phyloP scores from a whole-genome alignment of 2,888 invertebrate species.

The Drepana falcataria region DNA sequence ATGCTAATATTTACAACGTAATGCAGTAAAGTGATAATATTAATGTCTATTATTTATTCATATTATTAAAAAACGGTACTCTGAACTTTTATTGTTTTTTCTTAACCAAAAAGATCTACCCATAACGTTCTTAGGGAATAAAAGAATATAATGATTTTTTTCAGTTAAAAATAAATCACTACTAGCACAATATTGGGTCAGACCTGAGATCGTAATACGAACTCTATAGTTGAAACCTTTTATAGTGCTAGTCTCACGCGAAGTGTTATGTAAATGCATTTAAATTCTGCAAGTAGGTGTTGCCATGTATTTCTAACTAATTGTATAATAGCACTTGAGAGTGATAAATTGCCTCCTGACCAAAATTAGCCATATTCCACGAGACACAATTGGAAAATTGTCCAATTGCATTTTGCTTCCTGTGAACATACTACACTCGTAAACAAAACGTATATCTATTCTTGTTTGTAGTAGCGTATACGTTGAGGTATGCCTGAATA shows the following conservation, averaged over 20 bases:
- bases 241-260: neutral
- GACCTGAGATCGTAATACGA: too few species aligned
- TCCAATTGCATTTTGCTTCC: slow-evolving; percentile 71
- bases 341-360: slow-evolving; percentile 49
- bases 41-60: slow-evolving; percentile 13
- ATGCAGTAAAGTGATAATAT: slow-evolving; percentile 22
- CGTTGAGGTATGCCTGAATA: too few species aligned
- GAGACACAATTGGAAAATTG: slow-evolving; percentile 71
- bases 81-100: slow-evolving; percentile 22
- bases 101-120: neutral
- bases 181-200: too few species aligned
- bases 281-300: slow-evolving; percentile 19
- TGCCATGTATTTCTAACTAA: slow-evolving; percentile 24
- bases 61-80: slow-evolving; percentile 24
- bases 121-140: too few species aligned
- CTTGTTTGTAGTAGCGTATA: too few species aligned
- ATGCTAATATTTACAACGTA: slow-evolving; percentile 71
- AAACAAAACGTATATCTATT: slow-evolving; percentile 21
- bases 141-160: too few species aligned
- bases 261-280: neutral
- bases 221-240: too few species aligned
- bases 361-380: slow-evolving; percentile 57
- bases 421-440: slow-evolving; percentile 48
- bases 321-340: slow-evolving; percentile 30
- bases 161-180: too few species aligned